These are phyloP conservation scores for Iselma pallidipennis DNA, from an alignment of 2,888 invertebrate genomes.

Conservation along the genomic window DNA sequence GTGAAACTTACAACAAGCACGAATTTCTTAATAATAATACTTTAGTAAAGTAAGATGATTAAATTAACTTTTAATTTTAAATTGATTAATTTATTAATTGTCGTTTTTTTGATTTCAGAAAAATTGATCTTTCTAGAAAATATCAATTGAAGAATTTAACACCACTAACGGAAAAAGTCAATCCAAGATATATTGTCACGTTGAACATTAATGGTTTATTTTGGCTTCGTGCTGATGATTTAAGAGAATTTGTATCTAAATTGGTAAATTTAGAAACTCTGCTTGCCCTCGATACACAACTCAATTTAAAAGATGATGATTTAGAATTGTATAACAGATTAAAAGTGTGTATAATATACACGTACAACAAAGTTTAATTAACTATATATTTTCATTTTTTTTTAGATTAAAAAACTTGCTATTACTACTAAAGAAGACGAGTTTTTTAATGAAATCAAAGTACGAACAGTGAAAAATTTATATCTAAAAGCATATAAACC, in stretches of 20 bases:
- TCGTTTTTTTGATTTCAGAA: conserved; percentile 7
- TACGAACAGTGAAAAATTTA: conserved; percentile 2
- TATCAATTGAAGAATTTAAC: conserved; percentile 6
- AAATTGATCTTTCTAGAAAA: neutral
- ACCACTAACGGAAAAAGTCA: conserved; percentile 7
- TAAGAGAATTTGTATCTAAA: conserved; percentile 9
- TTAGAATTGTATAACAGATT: neutral
- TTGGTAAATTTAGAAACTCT: conserved; percentile 14
- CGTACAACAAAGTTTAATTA: neutral
- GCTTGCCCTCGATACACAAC: conserved; percentile 13
- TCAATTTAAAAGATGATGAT: conserved; percentile 3
- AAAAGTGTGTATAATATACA: neutral
- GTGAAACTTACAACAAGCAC: neutral
- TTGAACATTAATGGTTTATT: conserved; percentile 19
- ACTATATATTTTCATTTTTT: neutral
- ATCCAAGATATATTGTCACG: conserved; percentile 3
- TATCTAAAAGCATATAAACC: neutral
- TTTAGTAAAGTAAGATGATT: neutral
- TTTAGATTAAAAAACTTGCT: neutral
- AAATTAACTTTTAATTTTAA: too few relatives aligned
- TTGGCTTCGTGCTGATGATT: conserved; percentile 9
- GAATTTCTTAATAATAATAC: neutral
- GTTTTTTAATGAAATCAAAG: neutral
- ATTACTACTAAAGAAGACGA: neutral
- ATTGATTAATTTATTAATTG: neutral